Conservation (phyloP, 1,140 invertebrate species). For the Artemia franciscana region DNA sequence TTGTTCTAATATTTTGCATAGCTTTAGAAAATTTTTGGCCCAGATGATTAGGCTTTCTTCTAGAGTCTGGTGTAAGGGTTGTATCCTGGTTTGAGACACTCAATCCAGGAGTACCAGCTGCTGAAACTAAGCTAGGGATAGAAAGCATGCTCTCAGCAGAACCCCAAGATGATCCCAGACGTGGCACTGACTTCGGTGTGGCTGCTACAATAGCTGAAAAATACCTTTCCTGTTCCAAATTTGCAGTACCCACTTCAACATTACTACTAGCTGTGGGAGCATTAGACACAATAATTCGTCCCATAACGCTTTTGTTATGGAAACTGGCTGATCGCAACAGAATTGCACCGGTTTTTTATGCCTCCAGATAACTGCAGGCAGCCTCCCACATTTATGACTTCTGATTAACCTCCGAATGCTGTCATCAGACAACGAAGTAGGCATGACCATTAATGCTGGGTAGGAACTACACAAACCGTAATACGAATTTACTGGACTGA, state of each 20-base stretch:
- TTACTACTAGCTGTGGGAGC: background rate
- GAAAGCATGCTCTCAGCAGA: conserved; percentile 61
- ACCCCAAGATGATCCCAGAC: conserved; percentile 33
- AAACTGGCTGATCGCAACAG: conserved; percentile 52
- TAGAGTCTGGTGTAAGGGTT: conserved; percentile 19
- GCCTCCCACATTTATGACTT: conserved; percentile 53
- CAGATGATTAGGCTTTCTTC: conserved; percentile 30
- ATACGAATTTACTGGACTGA: conserved; percentile 62
- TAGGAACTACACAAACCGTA: conserved; percentile 66
- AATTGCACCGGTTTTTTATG: conserved; percentile 66
- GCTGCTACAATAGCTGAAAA: conserved; percentile 47
- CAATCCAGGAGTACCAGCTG: conserved; percentile 1
- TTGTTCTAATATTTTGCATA: conserved; percentile 35
- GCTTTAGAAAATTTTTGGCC: conserved; percentile 30
- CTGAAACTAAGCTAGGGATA: conserved; percentile 42
- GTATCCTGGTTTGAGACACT: conserved; percentile 8
- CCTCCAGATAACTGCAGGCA: conserved; percentile 79
- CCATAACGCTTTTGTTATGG: conserved; percentile 70
- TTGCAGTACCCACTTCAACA: conserved; percentile 23
- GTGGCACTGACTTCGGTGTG: conserved; percentile 38
- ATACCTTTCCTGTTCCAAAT: conserved; percentile 57
- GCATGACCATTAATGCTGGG: conserved; percentile 76
- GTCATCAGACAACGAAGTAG: conserved; percentile 61
- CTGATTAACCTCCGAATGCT: conserved; percentile 60
- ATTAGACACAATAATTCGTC: conserved; percentile 32